A percentile compares a stretch with the other conserved stretches of the same genome.
Conservation (phyloP, 1,140 invertebrate species). For the Sesamia nonagrioides region DNA sequence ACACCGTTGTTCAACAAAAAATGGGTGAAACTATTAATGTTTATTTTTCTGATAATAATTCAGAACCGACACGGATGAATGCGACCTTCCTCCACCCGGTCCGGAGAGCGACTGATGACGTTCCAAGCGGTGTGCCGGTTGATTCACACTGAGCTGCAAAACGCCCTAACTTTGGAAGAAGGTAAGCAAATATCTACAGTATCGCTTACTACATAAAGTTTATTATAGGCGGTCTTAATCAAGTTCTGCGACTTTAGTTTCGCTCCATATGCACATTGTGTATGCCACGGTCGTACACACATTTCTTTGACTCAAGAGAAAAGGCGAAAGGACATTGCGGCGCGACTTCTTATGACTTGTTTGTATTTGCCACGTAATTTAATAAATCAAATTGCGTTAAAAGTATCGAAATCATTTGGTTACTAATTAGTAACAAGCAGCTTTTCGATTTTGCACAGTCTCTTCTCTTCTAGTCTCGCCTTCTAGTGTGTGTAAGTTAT, state of each 20-base stretch:
- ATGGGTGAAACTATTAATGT: slow-evolving; percentile 62
- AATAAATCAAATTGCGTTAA: slow-evolving; percentile 23
- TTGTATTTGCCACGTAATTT: slow-evolving; percentile 51
- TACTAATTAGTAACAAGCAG: neutral
- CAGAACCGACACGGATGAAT: slow-evolving; percentile 38
- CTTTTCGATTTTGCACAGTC: neutral
- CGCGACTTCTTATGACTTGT: slow-evolving; percentile 22
- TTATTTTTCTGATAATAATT: slow-evolving; percentile 55
- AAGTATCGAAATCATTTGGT: neutral
- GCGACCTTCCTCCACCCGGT: slow-evolving; percentile 61
- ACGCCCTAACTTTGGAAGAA: slow-evolving; percentile 58
- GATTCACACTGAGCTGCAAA: slow-evolving; percentile 53
- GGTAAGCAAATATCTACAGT: slow-evolving; percentile 45
- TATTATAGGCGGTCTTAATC: slow-evolving; percentile 10
- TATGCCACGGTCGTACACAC: slow-evolving; percentile 79
- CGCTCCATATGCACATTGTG: slow-evolving; percentile 77
- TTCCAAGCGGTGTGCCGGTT: slow-evolving; percentile 67
- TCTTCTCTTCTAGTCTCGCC: no score
- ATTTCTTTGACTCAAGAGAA: slow-evolving; percentile 81
- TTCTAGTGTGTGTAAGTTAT: no score
- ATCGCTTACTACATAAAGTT: neutral
- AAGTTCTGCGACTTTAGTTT: slow-evolving; percentile 67
- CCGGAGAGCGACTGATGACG: slow-evolving; percentile 76
- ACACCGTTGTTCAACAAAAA: slow-evolving; percentile 58
- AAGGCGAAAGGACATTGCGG: slow-evolving; percentile 81